A percentile compares a stretch with the other conserved stretches of the same genome.
Evolutionary conservation across 1,140 invertebrate species (phyloP).

Genomic region (Drosophila insularis): DNA sequence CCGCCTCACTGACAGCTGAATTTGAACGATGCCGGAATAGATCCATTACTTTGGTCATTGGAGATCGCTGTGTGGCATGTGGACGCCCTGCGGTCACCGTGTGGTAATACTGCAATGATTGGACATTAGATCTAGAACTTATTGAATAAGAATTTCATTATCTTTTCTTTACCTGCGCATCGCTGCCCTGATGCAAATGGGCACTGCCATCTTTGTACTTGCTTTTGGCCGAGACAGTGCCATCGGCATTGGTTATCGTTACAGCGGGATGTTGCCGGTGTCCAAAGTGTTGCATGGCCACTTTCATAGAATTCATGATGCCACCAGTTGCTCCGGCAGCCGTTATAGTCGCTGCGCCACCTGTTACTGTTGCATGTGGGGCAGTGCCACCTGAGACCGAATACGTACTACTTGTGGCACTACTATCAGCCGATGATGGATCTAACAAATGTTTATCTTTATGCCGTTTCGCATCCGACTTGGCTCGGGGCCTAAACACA

Average conservation of each 20-base stretch:
- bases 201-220: constrained; percentile 86
- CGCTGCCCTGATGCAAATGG: constrained; percentile 85
- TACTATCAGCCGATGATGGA: constrained; percentile 76
- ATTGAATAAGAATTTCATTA: neutral
- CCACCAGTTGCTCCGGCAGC: constrained; percentile 77
- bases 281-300: constrained; percentile 88
- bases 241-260: constrained; percentile 76
- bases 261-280: constrained; percentile 82
- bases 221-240: constrained; percentile 76
- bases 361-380: constrained; percentile 46
- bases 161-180: constrained; percentile 82
- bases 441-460: constrained; percentile 82
- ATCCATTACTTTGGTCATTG: constrained; percentile 94
- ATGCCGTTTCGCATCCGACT: constrained; percentile 88
- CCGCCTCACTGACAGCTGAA: constrained; percentile 87
- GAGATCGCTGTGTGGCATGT: constrained; percentile 84
- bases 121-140: neutral
- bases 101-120: constrained; percentile 85
- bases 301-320: constrained; percentile 91
- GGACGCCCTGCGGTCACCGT: constrained; percentile 85
- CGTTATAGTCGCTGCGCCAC: constrained; percentile 55
- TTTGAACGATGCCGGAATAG: constrained; percentile 92
- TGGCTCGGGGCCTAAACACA: constrained; percentile 91
- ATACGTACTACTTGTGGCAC: constrained; percentile 81
- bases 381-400: constrained; percentile 75